phyloP scores from a whole-genome alignment of 2,113 vertebrate species.

The Pangasianodon hypophthalmus region DNA sequence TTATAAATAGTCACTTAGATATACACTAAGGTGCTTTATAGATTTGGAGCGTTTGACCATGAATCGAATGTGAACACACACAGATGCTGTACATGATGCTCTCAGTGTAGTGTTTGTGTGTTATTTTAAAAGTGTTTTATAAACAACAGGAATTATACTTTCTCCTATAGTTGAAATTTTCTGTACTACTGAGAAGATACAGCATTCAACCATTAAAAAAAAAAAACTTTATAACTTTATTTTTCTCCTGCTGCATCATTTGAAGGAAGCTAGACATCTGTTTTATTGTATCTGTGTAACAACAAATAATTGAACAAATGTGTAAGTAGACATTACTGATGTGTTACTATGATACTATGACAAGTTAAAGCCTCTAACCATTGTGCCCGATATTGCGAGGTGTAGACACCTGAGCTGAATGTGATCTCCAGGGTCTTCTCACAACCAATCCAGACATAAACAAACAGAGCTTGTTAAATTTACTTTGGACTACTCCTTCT shows the following conservation, averaged over 20 bases:
- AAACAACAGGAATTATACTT: background rate
- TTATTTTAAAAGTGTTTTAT: background rate
- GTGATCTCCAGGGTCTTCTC: constrained; percentile 23
- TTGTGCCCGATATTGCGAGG: background rate
- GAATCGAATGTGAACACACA: background rate
- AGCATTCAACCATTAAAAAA: background rate
- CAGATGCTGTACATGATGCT: background rate
- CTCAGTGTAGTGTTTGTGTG: background rate
- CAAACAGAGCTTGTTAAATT: background rate
- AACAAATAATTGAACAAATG: background rate
- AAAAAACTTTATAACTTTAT: background rate
- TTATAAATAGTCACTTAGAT: background rate
- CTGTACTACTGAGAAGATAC: background rate
- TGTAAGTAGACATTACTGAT: background rate
- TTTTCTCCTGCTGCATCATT: background rate
- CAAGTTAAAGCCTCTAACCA: background rate
- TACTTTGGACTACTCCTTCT: background rate
- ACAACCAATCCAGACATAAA: constrained; percentile 4
- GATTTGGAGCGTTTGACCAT: background rate
- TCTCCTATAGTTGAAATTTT: background rate
- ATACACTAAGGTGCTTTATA: background rate
- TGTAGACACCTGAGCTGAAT: constrained; percentile 7
- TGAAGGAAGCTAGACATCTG: background rate
- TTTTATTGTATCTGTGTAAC: background rate
- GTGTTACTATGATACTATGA: background rate